phyloP scores from a whole-genome alignment of 1,140 invertebrate species.

The Melanaphis sacchari region DNA sequence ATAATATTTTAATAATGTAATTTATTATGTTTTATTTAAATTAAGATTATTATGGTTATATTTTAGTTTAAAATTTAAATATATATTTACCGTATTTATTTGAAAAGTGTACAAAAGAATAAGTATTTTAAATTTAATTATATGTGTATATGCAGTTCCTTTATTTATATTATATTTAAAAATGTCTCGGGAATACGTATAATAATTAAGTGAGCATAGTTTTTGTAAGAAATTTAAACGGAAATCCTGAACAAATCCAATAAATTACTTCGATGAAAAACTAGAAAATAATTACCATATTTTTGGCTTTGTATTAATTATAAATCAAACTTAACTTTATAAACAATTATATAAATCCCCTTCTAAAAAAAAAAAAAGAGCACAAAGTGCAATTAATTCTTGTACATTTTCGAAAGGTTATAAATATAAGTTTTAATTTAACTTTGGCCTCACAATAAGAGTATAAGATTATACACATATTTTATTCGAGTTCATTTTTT shows the following conservation, averaged over 20 bases:
- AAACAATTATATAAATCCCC: not conserved
- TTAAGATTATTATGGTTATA: no score
- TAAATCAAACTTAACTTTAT: not conserved
- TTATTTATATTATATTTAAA: no score
- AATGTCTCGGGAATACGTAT: not conserved
- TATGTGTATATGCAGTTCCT: no score
- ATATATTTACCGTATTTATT: not conserved
- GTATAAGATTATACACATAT: slow-evolving; percentile 24
- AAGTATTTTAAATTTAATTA: not conserved
- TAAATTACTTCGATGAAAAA: not conserved
- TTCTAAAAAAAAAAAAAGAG: not conserved
- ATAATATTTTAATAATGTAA: not conserved
- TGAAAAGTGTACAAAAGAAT: not conserved
- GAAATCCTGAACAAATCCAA: not conserved
- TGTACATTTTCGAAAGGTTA: not conserved
- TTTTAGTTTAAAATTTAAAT: no score
- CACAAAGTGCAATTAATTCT: not conserved
- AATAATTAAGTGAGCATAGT: not conserved
- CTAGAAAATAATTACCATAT: not conserved
- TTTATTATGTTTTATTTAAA: no score
- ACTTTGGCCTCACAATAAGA: not conserved
- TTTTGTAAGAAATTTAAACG: not conserved
- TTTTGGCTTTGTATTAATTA: not conserved
- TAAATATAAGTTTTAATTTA: slow-evolving; percentile 41
- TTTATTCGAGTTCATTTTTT: slow-evolving; percentile 15